These are phyloP conservation scores for Tetanocera ferruginea DNA, from an alignment of 2,888 invertebrate species.

Conservation along the genomic window DNA sequence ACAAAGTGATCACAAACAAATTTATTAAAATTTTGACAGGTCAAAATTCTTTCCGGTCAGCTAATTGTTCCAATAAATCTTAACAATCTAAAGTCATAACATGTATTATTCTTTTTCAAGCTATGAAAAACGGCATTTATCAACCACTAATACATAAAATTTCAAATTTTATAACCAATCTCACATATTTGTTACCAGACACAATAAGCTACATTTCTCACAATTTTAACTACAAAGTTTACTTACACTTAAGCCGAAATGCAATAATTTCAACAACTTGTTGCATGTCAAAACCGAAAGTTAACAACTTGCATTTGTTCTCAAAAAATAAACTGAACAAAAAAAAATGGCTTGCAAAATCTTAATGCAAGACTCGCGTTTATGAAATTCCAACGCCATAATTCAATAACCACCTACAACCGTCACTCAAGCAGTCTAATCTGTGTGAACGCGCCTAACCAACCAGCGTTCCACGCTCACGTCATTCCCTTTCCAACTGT, in stretches of 20 bases:
- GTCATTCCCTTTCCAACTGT: neutral
- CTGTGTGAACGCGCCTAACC: slow-evolving; percentile 2
- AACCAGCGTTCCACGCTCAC: neutral
- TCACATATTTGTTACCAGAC: neutral
- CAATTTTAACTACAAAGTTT: neutral
- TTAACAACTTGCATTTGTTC: no score
- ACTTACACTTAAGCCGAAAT: no score
- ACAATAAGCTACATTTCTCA: neutral
- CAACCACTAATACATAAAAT: neutral
- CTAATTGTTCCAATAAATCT: no score
- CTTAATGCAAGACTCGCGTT: slow-evolving; percentile 19
- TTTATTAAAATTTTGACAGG: no score
- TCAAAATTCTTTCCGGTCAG: no score
- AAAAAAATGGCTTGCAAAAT: neutral
- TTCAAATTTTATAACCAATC: neutral
- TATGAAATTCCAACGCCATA: slow-evolving; percentile 8
- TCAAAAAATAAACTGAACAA: neutral
- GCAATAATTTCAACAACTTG: neutral
- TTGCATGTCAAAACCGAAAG: slow-evolving; percentile 1
- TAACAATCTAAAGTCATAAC: no score
- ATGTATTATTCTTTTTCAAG: no score
- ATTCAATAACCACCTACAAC: slow-evolving; percentile 34
- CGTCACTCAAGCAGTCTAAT: slow-evolving; percentile 1
- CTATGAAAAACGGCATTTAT: no score
- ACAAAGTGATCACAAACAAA: no score